Evolutionary conservation across 1,140 invertebrate species (phyloP), one percentile per base, ranked within the genome.

Genomic region (Idris sp.): DNA sequence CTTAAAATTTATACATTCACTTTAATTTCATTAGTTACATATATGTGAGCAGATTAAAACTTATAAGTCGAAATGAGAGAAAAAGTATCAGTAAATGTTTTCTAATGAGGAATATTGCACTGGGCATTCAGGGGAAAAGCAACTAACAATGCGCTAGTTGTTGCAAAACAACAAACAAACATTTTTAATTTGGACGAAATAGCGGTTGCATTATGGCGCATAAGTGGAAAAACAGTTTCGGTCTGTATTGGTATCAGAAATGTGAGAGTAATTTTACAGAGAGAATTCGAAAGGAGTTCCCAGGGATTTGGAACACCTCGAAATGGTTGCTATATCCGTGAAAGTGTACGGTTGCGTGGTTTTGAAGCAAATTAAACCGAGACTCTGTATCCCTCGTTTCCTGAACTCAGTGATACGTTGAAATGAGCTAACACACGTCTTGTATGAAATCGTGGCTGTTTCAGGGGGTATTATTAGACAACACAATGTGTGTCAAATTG

Each of bases 341-440:
- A 14, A 18, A 48, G 36, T 58, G 43, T 64, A 43, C 46, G 54
- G 48, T 62, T 67, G 53, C 61, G 48, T 62, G 76, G 64, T 72
- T 79, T 74, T 36, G 35, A 69, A 69, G 64, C 65, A 74, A 80
- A 82, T 76, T 81, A 79, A 80, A 77, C 72, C 41, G 64, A 49
- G 68, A 65, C 56, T 67, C 35, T 36, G 48, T 62, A 64, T 65
- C 58, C 58, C 40, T 53, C 36, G 46, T 54, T 69, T 69, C 61
- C 58, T 51, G 41, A 62, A 68, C 62, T 68, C 56, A 51, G 40
- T 33, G 48, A 67, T 68, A 74, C 53, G 33, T 18, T 54, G 56
- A 53, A 71, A 61, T 61, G 46, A 59, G 46, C 49, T 26, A 31
- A 26, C 49, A 48, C 19, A 38, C 13, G 38, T 13, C 13, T 11